Conservation (phyloP, 2,888 invertebrate genomes). For the Selenia dentaria region DNA sequence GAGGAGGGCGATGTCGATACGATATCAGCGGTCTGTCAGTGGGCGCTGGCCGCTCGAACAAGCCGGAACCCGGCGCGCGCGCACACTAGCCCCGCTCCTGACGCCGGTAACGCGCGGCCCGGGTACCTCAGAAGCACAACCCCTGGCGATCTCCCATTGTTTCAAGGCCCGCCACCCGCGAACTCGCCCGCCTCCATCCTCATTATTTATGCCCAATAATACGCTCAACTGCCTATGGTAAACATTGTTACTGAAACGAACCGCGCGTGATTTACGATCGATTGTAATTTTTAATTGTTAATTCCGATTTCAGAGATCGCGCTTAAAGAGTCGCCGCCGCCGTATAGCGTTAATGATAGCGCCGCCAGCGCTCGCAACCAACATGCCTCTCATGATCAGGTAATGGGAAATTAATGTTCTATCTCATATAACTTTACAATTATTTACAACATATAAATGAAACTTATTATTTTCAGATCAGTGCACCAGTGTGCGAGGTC, state of each 20-base stretch:
- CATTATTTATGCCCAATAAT: slow-evolving; percentile 61
- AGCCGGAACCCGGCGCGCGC: slow-evolving; percentile 4
- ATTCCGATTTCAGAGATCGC: slow-evolving; percentile 65
- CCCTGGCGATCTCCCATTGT: slow-evolving; percentile 40
- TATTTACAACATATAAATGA: slow-evolving; percentile 8
- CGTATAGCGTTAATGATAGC: slow-evolving; percentile 66
- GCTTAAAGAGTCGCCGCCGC: slow-evolving; percentile 72
- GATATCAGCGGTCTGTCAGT: slow-evolving; percentile 1
- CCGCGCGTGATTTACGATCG: slow-evolving; percentile 49
- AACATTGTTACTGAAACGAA: slow-evolving; percentile 54
- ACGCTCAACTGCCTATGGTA: slow-evolving; percentile 58
- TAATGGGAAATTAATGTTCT: slow-evolving; percentile 35
- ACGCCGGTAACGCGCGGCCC: slow-evolving; percentile 39
- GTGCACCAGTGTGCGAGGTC: slow-evolving; percentile 59
- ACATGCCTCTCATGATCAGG: slow-evolving; percentile 47
- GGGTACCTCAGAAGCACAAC: slow-evolving; percentile 49
- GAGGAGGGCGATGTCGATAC: slow-evolving; percentile 4
- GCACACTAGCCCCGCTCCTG: slow-evolving; percentile 42
- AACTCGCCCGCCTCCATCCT: slow-evolving; percentile 47
- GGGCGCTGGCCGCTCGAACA: slow-evolving; percentile 1
- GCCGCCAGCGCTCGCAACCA: slow-evolving; percentile 40
- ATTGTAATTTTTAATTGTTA: slow-evolving; percentile 53
- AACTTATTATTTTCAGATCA: slow-evolving; percentile 45
- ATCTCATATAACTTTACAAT: background rate
- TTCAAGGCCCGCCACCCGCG: slow-evolving; percentile 19